These are phyloP conservation scores for Cuculus canorus DNA, from an alignment of 2,797 vertebrate species.

Conservation along the genomic window DNA sequence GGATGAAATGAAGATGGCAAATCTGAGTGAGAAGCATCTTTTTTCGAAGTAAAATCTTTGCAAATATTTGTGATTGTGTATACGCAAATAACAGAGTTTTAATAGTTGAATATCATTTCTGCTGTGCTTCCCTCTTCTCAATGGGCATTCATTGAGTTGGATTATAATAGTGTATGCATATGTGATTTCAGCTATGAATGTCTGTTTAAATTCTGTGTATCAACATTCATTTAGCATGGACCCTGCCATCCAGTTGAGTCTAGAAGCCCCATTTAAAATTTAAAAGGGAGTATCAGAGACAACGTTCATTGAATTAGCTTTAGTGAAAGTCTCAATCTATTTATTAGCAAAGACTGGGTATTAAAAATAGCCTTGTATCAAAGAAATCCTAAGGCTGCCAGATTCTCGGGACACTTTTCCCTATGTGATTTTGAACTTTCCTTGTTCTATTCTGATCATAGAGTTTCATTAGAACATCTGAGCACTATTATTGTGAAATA, in stretches of 20 bases:
- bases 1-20: not conserved
- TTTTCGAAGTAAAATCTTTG: not conserved
- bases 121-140: not conserved
- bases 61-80: not conserved
- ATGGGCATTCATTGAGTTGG: not conserved
- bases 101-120: not conserved
- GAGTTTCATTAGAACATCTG: accelerated
- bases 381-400: not conserved
- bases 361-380: not conserved
- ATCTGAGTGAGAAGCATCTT: not conserved
- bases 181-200: not conserved
- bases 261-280: not conserved
- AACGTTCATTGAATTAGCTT: not conserved
- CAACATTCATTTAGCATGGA: accelerated
- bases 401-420: not conserved
- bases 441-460: not conserved
- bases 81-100: not conserved
- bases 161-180: accelerated
- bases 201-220: not conserved
- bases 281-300: not conserved
- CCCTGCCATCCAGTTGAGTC: not conserved
- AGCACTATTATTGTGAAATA: not conserved
- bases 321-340: not conserved
- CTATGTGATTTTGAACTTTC: not conserved
- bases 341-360: not conserved